phyloP scores from a whole-genome alignment of 1,140 invertebrate species.

The Zaprionus africanus region DNA sequence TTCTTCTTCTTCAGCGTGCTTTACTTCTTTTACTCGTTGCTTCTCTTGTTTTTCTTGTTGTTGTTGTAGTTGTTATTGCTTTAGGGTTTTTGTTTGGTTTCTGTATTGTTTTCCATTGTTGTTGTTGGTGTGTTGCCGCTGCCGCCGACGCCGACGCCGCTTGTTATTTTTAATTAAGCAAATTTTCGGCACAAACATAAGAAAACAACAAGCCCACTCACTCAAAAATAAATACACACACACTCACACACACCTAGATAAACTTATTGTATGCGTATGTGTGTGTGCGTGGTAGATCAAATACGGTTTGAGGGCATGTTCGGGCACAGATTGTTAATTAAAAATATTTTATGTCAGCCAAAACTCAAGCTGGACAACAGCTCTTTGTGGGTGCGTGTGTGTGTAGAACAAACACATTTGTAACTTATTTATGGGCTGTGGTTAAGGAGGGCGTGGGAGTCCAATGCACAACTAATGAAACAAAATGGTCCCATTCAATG shows the following conservation, averaged over 20 bases:
- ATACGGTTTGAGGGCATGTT: conserved; percentile 41
- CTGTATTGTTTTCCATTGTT: conserved; percentile 17
- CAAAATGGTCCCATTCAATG: conserved; percentile 37
- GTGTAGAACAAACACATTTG: conserved; percentile 31
- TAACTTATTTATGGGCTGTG: conserved; percentile 45
- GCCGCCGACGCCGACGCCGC: conserved; percentile 37
- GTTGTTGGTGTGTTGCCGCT: conserved; percentile 26
- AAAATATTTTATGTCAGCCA: conserved; percentile 65
- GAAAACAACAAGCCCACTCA: conserved; percentile 58
- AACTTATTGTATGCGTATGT: conserved; percentile 6
- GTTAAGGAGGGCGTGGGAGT: background rate
- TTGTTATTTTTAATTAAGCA: conserved; percentile 82
- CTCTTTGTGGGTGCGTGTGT: background rate
- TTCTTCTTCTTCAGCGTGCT: conserved; percentile 14
- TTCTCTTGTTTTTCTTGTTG: conserved; percentile 43
- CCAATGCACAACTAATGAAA: conserved; percentile 50
- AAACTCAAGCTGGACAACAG: conserved; percentile 14
- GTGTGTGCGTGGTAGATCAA: conserved; percentile 40
- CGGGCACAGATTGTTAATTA: conserved; percentile 69
- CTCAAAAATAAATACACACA: conserved; percentile 49
- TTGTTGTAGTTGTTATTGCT: conserved; percentile 23
- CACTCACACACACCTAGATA: conserved; percentile 7
- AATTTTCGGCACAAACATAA: conserved; percentile 75
- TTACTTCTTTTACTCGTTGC: conserved; percentile 24
- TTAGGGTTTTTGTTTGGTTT: conserved; percentile 62